A percentile compares a stretch with the other conserved stretches of the same genome.
Evolutionary conservation across 1,140 invertebrate genomes (phyloP).

Genomic region (Hestina assimilis): DNA sequence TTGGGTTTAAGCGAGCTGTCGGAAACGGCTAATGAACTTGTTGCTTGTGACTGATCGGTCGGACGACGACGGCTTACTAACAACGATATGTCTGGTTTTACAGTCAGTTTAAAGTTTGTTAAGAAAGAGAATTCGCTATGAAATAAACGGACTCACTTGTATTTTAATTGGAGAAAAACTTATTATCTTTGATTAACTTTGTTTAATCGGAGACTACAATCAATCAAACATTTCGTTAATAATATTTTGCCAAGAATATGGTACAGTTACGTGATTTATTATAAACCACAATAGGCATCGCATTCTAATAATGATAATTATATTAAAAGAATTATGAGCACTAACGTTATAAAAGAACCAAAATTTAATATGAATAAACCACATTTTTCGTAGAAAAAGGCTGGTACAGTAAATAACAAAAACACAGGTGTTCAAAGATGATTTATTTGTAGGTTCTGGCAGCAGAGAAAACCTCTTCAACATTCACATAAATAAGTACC

Average conservation of each 20-base stretch:
- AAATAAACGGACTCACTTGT: not conserved
- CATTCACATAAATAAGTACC: conserved; percentile 6
- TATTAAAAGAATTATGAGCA: no score
- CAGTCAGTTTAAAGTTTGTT: not conserved
- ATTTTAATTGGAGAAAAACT: no score
- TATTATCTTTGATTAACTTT: no score
- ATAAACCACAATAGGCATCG: no score
- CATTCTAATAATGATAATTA: no score
- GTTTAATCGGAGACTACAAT: no score
- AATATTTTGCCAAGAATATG: no score
- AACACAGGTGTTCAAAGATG: conserved; percentile 8
- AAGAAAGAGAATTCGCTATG: not conserved
- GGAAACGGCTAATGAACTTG: conserved; percentile 58
- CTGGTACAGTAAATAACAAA: conserved; percentile 3
- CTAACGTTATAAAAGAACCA: not conserved
- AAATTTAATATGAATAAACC: not conserved
- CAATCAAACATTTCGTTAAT: no score
- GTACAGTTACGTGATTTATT: no score
- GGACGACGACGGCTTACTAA: conserved; percentile 3
- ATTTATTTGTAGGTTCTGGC: conserved; percentile 8
- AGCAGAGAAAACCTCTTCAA: conserved; percentile 12
- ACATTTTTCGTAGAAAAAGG: not conserved
- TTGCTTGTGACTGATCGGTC: conserved; percentile 49
- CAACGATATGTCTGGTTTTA: not conserved
- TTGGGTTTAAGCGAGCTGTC: conserved; percentile 34